Evolutionary conservation across 2,888 invertebrate genomes (phyloP), one percentile per base, ranked within the genome.

Genomic region (Chrysolina americana): DNA sequence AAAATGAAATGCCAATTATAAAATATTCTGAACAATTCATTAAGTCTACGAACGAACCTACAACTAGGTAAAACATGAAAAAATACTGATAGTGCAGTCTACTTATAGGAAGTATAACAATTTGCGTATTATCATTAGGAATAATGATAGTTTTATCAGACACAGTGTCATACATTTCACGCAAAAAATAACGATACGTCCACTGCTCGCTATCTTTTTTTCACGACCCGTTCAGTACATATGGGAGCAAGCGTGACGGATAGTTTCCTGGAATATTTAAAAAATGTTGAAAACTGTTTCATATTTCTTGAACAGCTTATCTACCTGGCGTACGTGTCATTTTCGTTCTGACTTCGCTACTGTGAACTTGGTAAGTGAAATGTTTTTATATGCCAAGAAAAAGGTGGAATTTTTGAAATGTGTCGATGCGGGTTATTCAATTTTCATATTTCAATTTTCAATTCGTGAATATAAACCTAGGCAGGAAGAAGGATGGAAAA

Each of bases 221-320:
- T 68, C 66, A 72, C 66, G 56, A 28, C 63, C 50, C 72, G 56
- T 19, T 41, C 68, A 28, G 1, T 23, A 41, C 36, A 36, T 41
- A 23, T 28, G 8, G 41, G 10, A 23, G 23, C 19, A 47, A 70
- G 53, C 65, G 47, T 72, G 72, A 72, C 41, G 63, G 72, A 65
- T 21, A 64, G 56, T 68, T 15, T 68, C 64, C 62, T 41, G 65
- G 71, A 68, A 75, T 74, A 73, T 76, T 77, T 76, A 65, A 76
- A 76, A 59, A 77, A 77, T 72, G 63, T 75, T 76, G 56, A 71
- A 77, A 78, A 76, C 68, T 71, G 47, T 73, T 74, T 68, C 65
- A 68, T 65, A 71, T 76, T 71, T 72, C 71, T 75, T 75, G 72
- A 65, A 65, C 19, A 41, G 28, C 28, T 68, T 75, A 69, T 65